These are phyloP conservation scores for Tolmerus cingulatus DNA, from an alignment of 2,888 invertebrate genomes.

Conservation along the genomic window DNA sequence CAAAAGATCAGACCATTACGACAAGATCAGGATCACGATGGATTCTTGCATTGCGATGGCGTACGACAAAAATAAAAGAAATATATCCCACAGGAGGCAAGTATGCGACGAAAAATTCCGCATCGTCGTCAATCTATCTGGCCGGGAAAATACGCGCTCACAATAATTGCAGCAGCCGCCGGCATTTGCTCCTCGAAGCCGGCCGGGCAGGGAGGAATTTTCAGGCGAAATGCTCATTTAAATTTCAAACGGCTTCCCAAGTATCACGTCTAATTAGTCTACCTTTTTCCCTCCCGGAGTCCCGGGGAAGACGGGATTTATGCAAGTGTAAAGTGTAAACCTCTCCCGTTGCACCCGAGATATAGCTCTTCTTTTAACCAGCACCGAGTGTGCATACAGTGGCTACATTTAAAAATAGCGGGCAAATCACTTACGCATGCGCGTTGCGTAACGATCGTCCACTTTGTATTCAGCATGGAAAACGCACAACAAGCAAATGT, in stretches of 20 bases:
- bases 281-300: not conserved
- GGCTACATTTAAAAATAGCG: not conserved
- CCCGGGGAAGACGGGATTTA: not conserved
- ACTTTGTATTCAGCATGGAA: not conserved
- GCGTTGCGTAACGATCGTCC: not conserved
- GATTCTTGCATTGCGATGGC: not conserved
- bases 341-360: not conserved
- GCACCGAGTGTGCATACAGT: not conserved
- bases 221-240: not conserved
- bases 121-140: not conserved
- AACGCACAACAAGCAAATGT: not conserved
- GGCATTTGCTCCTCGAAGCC: not conserved
- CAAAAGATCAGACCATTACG: not conserved
- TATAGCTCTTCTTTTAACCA: not conserved
- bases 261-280: not conserved
- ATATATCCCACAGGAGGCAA: not conserved
- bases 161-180: not conserved
- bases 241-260: not conserved
- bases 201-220: not conserved
- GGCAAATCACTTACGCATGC: conserved; percentile 17
- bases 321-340: not conserved
- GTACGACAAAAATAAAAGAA: not conserved
- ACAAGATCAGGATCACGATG: not conserved
- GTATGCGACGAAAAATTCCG: not conserved
- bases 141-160: not conserved